Conservation (phyloP, 2,113 vertebrate genomes). For the Trinectes maculatus region DNA sequence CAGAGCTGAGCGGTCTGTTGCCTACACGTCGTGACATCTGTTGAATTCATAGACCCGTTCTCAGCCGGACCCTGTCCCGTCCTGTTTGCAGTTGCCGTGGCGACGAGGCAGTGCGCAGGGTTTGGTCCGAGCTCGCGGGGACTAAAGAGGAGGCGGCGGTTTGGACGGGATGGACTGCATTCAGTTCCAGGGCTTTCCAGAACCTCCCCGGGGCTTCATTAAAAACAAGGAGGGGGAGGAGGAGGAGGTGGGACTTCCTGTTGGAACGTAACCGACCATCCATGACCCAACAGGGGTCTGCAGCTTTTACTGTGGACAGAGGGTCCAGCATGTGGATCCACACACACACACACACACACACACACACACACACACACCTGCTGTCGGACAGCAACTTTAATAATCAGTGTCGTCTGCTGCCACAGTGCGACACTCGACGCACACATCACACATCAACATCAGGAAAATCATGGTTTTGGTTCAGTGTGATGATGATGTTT, state of each 20-base stretch:
- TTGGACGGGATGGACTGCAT: constrained; percentile 90
- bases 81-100: constrained; percentile 67
- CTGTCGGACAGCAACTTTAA: too few relatives aligned
- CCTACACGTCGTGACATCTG: constrained; percentile 68
- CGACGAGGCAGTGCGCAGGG: constrained; percentile 70
- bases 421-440: too few relatives aligned
- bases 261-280: constrained; percentile 84
- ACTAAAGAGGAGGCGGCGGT: constrained; percentile 85
- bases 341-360: too few relatives aligned
- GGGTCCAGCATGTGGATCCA: constrained; percentile 3
- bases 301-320: constrained; percentile 44
- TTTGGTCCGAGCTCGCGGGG: constrained; percentile 83
- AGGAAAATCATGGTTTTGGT: too few relatives aligned
- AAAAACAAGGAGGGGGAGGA: constrained; percentile 82
- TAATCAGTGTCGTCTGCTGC: too few relatives aligned
- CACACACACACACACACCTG: constrained; percentile 4
- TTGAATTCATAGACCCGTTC: constrained; percentile 63
- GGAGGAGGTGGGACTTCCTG: constrained; percentile 88
- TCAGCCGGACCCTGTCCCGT: constrained; percentile 52
- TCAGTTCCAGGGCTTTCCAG: constrained; percentile 91
- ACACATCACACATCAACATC: too few relatives aligned
- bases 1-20: constrained; percentile 23
- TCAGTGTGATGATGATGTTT: too few relatives aligned
- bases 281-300: constrained; percentile 53
- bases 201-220: constrained; percentile 92